These are phyloP conservation scores for Perca flavescens DNA, from an alignment of 2,113 vertebrate genomes.

Conservation along the genomic window DNA sequence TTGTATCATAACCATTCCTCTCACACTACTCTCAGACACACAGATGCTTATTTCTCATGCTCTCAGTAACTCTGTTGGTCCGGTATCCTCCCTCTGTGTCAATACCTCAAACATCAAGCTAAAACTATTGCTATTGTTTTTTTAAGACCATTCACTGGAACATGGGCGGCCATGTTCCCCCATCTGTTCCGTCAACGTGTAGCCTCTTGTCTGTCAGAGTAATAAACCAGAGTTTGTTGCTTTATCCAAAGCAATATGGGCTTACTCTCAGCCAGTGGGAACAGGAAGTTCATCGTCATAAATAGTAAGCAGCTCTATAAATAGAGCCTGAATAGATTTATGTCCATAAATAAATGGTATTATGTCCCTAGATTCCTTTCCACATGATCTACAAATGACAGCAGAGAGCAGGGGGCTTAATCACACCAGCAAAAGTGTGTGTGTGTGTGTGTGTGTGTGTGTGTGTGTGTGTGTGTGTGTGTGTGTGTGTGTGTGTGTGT, in stretches of 20 bases:
- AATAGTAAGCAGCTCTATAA: slow-evolving; percentile 71
- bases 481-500: neutral
- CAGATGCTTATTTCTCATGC: slow-evolving; percentile 51
- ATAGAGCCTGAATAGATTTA: slow-evolving; percentile 71
- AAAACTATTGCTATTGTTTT: slow-evolving; percentile 11
- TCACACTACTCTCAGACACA: slow-evolving; percentile 43
- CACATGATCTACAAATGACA: slow-evolving; percentile 78
- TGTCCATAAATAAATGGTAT: slow-evolving; percentile 59
- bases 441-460: neutral
- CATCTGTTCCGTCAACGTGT: slow-evolving; percentile 38
- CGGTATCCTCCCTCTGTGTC: slow-evolving; percentile 18
- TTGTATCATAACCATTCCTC: slow-evolving; percentile 54
- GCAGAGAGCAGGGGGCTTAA: slow-evolving; percentile 68
- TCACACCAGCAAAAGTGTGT: slow-evolving; percentile 31
- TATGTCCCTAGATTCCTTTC: slow-evolving; percentile 65
- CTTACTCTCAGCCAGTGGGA: slow-evolving; percentile 49
- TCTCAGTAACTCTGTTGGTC: slow-evolving; percentile 46
- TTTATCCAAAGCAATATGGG: slow-evolving; percentile 52
- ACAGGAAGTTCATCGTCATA: slow-evolving; percentile 70
- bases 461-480: neutral
- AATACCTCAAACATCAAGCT: slow-evolving; percentile 33
- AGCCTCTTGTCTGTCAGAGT: slow-evolving; percentile 37
- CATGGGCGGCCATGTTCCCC: slow-evolving; percentile 9
- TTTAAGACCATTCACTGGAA: slow-evolving; percentile 20
- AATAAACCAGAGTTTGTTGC: slow-evolving; percentile 45